A percentile compares a stretch with the other conserved stretches of the same genome.
Conservation (phyloP, 2,797 vertebrate genomes). For the Microtus obscurus region DNA sequence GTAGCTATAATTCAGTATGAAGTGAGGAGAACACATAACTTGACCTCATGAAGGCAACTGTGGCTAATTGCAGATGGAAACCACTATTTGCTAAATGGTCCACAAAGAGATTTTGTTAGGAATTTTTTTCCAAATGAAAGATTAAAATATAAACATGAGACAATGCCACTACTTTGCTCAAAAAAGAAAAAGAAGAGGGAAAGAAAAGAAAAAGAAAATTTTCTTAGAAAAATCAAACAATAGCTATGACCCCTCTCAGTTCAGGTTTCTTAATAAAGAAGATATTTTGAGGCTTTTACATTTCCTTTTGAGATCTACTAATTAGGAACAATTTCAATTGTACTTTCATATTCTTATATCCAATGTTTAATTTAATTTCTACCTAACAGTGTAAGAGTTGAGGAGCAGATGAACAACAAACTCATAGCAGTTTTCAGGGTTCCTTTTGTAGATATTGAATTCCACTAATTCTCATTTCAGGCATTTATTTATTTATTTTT, state of each 20-base stretch:
- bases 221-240: background rate
- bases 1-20: background rate
- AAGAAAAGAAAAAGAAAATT: background rate
- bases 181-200: background rate
- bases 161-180: background rate
- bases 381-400: conserved; percentile 1
- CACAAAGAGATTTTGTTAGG: background rate
- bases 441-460: background rate
- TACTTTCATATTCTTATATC: background rate
- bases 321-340: background rate
- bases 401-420: background rate
- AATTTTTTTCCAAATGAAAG: background rate
- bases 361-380: conserved; percentile 5
- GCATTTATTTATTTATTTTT: background rate
- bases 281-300: background rate
- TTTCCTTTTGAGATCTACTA: background rate
- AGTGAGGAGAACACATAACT: background rate
- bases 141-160: background rate
- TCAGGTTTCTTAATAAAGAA: background rate
- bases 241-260: background rate
- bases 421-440: background rate
- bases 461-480: conserved; percentile 14
- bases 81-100: background rate
- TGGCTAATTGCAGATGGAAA: background rate
- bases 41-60: background rate